A percentile compares a stretch with the other conserved stretches of the same genome.
phyloP scores from a whole-genome alignment of 2,888 invertebrate species.

The Conus canariensis region DNA sequence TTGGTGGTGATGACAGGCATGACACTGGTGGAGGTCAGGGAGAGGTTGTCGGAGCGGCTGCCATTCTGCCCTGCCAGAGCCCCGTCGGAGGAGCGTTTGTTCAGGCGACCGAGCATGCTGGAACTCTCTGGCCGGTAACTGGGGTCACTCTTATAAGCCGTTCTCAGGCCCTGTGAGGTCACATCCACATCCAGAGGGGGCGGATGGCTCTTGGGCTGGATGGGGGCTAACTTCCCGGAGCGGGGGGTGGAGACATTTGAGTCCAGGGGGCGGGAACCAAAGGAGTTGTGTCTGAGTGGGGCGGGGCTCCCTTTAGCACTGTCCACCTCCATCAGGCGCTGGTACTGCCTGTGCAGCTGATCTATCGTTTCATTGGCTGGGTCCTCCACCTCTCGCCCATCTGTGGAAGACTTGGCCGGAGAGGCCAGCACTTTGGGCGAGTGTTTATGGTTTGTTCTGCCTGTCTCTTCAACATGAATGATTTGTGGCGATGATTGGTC shows the following conservation, averaged over 20 bases:
- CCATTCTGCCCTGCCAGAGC: slow-evolving; percentile 32
- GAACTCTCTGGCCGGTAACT: slow-evolving; percentile 43
- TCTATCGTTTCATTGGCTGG: slow-evolving; percentile 21
- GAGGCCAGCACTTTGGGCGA: slow-evolving; percentile 22
- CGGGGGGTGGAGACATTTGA: slow-evolving; percentile 47
- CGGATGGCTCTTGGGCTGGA: slow-evolving; percentile 58
- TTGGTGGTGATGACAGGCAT: slow-evolving; percentile 65
- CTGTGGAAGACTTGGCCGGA: slow-evolving; percentile 23
- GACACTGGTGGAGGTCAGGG: slow-evolving; percentile 59
- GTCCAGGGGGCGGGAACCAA: neutral
- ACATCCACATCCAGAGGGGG: slow-evolving; percentile 66
- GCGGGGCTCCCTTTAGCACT: neutral
- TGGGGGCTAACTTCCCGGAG: slow-evolving; percentile 56
- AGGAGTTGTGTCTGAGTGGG: neutral
- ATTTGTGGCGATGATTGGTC: neutral
- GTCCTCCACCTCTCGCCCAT: slow-evolving; percentile 9
- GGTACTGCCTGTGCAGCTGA: slow-evolving; percentile 31
- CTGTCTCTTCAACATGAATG: too few relatives aligned
- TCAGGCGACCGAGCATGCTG: slow-evolving; percentile 4
- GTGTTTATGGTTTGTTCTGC: neutral
- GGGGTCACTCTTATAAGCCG: slow-evolving; percentile 66
- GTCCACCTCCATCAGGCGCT: slow-evolving; percentile 15
- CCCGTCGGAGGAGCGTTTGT: slow-evolving; percentile 50
- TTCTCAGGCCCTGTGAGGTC: slow-evolving; percentile 61
- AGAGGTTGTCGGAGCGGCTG: slow-evolving; percentile 47